Percentiles rank a stretch among this genome's conserved stretches.
These are phyloP conservation scores for Buphagus erythrorhynchus DNA, from an alignment of 2,797 vertebrate species.

Conservation along the genomic window DNA sequence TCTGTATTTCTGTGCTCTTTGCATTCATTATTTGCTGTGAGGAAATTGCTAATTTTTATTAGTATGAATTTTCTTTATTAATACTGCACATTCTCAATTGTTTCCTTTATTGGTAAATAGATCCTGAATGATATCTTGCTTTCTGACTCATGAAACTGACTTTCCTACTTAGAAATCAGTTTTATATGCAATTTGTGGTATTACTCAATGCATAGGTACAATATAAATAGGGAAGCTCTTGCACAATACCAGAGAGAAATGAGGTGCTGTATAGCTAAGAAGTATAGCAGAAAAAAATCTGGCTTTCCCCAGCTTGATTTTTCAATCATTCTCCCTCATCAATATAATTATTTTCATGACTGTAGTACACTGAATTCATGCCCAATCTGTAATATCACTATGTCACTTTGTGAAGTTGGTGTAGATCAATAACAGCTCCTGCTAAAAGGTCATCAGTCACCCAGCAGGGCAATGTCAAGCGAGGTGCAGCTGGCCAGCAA, in stretches of 20 bases:
- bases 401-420: not conserved
- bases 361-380: not conserved
- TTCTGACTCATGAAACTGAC: not conserved
- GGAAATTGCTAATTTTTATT: constrained; percentile 40
- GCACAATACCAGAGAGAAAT: not conserved
- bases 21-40: not conserved
- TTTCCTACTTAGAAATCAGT: not conserved
- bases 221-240: not conserved
- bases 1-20: constrained; percentile 2
- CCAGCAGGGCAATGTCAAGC: not conserved
- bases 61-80: constrained; percentile 13
- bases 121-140: not conserved
- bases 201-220: not conserved
- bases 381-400: not conserved
- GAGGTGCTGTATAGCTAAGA: not conserved
- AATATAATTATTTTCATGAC: not conserved
- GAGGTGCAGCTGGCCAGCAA: not conserved
- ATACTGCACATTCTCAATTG: not conserved
- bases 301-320: not conserved
- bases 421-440: not conserved
- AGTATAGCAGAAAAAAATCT: not conserved
- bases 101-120: constrained; percentile 16
- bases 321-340: not conserved
- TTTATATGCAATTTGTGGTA: not conserved
- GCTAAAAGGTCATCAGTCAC: not conserved